Evolutionary conservation across 2,888 invertebrate species (phyloP).

Genomic region (Dryomyza anilis): DNA sequence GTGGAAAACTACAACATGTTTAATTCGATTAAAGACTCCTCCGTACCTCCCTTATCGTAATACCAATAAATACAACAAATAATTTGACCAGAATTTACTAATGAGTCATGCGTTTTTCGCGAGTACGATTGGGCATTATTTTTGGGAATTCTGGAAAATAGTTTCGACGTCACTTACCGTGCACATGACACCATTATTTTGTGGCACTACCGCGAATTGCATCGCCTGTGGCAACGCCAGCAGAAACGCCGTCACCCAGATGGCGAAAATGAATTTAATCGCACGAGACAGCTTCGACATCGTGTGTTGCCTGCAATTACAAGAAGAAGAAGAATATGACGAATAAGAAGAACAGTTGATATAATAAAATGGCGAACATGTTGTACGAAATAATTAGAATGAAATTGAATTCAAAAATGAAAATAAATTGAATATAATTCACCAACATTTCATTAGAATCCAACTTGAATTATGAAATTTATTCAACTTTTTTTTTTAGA

Average conservation of each 20-base stretch:
- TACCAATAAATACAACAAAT: no score
- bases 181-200: conserved; percentile 54
- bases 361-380: not conserved
- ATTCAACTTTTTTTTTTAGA: no score
- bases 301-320: conserved; percentile 67
- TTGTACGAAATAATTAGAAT: no score
- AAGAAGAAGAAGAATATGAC: not conserved
- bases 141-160: not conserved
- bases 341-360: not conserved
- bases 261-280: conserved; percentile 76
- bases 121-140: not conserved
- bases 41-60: no score
- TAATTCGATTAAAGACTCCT: no score
- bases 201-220: conserved; percentile 58
- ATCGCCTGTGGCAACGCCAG: conserved; percentile 76
- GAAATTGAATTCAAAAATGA: no score
- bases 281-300: conserved; percentile 88
- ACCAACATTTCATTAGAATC: no score
- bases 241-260: conserved; percentile 80
- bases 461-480: no score
- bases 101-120: no score
- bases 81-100: no score
- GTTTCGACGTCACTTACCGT: conserved; percentile 54
- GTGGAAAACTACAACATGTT: no score
- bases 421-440: no score